Evolutionary conservation across 2,797 vertebrate genomes (phyloP).

Genomic region (Danio aesculapii): DNA sequence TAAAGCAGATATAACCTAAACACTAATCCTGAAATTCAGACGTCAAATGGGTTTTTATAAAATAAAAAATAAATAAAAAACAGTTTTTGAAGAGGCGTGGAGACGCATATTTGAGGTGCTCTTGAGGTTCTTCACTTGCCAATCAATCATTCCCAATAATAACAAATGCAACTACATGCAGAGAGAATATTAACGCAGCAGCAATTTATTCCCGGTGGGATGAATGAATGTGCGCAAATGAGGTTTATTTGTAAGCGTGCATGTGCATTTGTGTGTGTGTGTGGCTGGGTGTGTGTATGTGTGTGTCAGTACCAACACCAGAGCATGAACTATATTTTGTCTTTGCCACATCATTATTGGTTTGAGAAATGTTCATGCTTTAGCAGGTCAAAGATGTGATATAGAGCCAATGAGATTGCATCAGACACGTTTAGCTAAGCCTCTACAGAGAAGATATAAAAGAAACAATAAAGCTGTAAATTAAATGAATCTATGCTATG

Average conservation of each 20-base stretch:
- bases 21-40: background rate
- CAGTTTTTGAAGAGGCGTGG: background rate
- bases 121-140: constrained; percentile 2
- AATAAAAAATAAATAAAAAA: background rate
- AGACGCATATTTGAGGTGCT: constrained; percentile 14
- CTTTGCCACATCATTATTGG: constrained; percentile 69
- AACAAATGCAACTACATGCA: constrained; percentile 68
- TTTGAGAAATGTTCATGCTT: constrained; percentile 73
- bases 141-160: constrained; percentile 65
- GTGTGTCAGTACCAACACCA: constrained; percentile 59
- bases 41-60: background rate
- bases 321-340: constrained; percentile 78
- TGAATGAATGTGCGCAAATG: constrained; percentile 74
- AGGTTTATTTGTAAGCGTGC: constrained; percentile 67
- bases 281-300: constrained; percentile 24
- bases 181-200: constrained; percentile 77
- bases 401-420: constrained; percentile 77
- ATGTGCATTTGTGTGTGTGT: constrained; percentile 42
- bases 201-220: constrained; percentile 58
- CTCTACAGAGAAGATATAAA: constrained; percentile 68
- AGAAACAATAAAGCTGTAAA: constrained; percentile 73
- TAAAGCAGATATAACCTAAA: background rate
- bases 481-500: constrained; percentile 75
- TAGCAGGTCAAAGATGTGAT: constrained; percentile 75
- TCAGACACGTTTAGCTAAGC: constrained; percentile 64